Conservation (phyloP, 2,888 invertebrate species). For the Elegia similella region DNA sequence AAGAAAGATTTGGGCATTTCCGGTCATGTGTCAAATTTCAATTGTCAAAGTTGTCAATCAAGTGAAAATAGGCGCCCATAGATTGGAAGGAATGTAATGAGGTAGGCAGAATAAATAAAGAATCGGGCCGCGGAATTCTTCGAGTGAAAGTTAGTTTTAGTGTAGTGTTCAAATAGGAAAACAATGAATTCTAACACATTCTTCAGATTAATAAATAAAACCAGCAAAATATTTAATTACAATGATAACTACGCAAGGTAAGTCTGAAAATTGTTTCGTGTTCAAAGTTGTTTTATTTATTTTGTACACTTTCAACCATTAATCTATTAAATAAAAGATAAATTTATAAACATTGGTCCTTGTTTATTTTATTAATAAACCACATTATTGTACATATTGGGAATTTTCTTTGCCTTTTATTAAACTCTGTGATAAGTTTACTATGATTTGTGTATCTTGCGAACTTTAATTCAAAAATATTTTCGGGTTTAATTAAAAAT, state of each 20-base stretch:
- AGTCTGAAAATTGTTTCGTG: not conserved
- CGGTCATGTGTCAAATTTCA: not conserved
- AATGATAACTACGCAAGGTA: constrained; percentile 36
- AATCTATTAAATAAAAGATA: too few species aligned
- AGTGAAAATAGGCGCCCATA: too few species aligned
- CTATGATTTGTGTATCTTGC: too few species aligned
- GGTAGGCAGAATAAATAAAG: not conserved
- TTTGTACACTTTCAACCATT: too few species aligned
- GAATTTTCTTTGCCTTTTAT: too few species aligned
- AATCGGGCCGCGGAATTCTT: not conserved
- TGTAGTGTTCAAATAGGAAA: constrained; percentile 15
- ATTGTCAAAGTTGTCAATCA: not conserved
- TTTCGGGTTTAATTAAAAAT: too few species aligned
- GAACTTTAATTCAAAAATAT: too few species aligned
- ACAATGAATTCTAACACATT: constrained; percentile 48
- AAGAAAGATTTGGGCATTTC: not conserved
- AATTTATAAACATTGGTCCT: too few species aligned
- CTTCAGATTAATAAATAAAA: constrained; percentile 36
- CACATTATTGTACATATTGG: too few species aligned
- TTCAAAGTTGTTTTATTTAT: too few species aligned
- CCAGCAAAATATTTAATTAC: constrained; percentile 30
- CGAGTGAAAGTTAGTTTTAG: constrained; percentile 1
- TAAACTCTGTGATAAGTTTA: too few species aligned
- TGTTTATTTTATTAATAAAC: too few species aligned
- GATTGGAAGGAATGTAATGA: not conserved